phyloP scores from a whole-genome alignment of 2,797 vertebrate species.

The Eurystomus glaucurus region DNA sequence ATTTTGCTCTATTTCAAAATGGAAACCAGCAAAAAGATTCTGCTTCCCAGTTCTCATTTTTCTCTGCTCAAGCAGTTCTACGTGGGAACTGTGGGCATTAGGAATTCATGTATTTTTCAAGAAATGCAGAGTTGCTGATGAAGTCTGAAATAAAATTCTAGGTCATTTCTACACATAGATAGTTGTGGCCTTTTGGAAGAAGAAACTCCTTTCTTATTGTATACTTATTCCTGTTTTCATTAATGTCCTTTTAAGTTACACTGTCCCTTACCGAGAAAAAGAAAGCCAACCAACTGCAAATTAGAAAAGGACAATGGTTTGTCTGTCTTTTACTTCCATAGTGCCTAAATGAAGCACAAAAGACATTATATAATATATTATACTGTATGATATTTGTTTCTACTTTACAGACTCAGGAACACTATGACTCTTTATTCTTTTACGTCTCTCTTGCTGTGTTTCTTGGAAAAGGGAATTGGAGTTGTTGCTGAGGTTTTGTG shows the following conservation, averaged over 20 bases:
- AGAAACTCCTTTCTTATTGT: neutral
- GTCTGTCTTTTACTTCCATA: conserved; percentile 24
- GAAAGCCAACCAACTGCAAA: neutral
- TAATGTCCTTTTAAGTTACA: neutral
- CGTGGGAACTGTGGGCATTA: neutral
- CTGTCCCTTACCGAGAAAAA: neutral
- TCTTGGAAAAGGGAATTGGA: conserved; percentile 56
- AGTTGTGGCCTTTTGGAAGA: neutral
- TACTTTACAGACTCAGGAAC: conserved; percentile 25
- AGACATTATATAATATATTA: neutral
- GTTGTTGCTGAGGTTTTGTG: neutral
- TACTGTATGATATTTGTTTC: conserved; percentile 46
- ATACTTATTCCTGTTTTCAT: neutral
- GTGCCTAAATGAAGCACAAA: conserved; percentile 22
- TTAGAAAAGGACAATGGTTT: conserved; percentile 13
- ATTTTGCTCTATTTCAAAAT: neutral
- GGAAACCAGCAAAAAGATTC: neutral
- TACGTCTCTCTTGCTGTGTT: conserved; percentile 3
- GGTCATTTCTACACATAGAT: neutral
- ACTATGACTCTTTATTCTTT: conserved; percentile 45
- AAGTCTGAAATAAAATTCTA: conserved; percentile 24
- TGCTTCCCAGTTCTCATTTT: neutral
- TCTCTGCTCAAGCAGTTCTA: neutral
- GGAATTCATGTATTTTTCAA: conserved; percentile 15
- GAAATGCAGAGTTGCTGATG: neutral